Evolutionary conservation across 35 echinoderm and acorn worm species (phyloP).

Genomic region (Ophiothrix spiculata): DNA sequence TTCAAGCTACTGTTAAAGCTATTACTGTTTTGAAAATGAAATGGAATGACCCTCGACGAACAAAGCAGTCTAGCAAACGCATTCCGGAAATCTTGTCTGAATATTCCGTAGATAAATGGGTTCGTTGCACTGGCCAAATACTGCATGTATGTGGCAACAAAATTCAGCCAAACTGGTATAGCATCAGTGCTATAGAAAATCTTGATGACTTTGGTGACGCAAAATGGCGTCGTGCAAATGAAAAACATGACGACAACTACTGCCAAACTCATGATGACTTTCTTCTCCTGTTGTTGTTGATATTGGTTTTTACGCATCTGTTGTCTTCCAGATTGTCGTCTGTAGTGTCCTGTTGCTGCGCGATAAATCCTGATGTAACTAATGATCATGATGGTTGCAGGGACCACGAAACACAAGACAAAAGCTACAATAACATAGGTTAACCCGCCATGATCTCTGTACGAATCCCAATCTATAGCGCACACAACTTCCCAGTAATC

Average conservation of each 20-base stretch:
- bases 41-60: background rate
- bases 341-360: slow-evolving; percentile 4
- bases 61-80: slow-evolving; percentile 31
- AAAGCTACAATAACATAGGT: slow-evolving; percentile 45
- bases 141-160: slow-evolving; percentile 14
- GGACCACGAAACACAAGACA: slow-evolving; percentile 32
- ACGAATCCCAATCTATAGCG: slow-evolving; percentile 43
- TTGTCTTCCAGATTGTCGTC: background rate
- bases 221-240: slow-evolving; percentile 54
- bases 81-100: slow-evolving; percentile 39
- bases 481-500: slow-evolving; percentile 60
- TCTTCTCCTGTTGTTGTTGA: slow-evolving; percentile 5
- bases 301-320: slow-evolving; percentile 7
- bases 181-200: slow-evolving; percentile 17
- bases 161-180: slow-evolving; percentile 18
- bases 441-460: slow-evolving; percentile 14
- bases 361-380: slow-evolving; percentile 39
- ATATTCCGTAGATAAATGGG: slow-evolving; percentile 45
- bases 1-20: background rate
- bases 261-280: slow-evolving; percentile 37
- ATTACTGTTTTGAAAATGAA: background rate
- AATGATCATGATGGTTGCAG: slow-evolving; percentile 24
- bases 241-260: slow-evolving; percentile 41
- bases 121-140: slow-evolving; percentile 51
- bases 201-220: slow-evolving; percentile 60